phyloP scores from a whole-genome alignment of 2,113 vertebrate genomes.

The Sceloporus tristichus region DNA sequence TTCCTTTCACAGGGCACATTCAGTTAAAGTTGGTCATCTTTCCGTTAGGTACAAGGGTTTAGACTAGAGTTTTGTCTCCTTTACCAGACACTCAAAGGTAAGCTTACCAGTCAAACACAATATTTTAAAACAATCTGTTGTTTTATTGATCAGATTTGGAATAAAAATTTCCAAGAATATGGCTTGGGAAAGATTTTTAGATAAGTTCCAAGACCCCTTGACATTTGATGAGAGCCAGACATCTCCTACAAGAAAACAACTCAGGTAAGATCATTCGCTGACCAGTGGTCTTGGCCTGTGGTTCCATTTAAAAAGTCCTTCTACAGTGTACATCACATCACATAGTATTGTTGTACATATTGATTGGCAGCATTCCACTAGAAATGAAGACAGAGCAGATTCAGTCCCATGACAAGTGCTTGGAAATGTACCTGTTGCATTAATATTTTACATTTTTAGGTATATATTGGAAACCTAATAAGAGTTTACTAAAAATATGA shows the following conservation, averaged over 20 bases:
- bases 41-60: not conserved
- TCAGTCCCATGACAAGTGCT: not conserved
- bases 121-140: not conserved
- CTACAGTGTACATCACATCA: no score
- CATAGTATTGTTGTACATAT: not conserved
- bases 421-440: not conserved
- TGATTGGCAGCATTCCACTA: not conserved
- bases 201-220: constrained; percentile 45
- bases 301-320: not conserved
- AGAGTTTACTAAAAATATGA: not conserved
- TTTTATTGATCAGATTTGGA: constrained; percentile 63
- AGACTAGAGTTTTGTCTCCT: not conserved
- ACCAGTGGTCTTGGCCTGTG: not conserved
- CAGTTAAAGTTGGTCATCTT: not conserved
- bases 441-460: not conserved
- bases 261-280: constrained; percentile 50
- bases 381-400: not conserved
- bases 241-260: constrained; percentile 34
- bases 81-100: not conserved
- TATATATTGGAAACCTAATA: not conserved
- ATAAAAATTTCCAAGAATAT: constrained; percentile 65
- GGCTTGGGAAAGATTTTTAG: constrained; percentile 75
- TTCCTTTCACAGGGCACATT: not conserved
- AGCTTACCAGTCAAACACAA: not conserved
- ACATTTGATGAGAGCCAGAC: constrained; percentile 27